Base-by-base conservation (phyloP, 2,797 vertebrate species). In the Poeciliopsis turneri region DNA sequence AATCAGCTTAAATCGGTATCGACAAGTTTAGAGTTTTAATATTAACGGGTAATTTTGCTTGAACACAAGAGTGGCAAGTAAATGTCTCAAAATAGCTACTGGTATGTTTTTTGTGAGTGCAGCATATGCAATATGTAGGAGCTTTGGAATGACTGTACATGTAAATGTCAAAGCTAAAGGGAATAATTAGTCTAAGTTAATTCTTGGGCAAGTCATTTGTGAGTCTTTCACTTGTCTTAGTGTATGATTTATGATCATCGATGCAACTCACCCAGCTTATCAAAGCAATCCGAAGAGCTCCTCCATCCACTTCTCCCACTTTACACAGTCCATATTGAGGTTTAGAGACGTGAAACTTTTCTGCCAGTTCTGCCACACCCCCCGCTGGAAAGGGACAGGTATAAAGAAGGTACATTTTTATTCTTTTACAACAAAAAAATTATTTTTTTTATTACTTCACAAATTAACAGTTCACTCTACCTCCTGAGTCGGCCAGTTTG, bases 401-500 rank as follows among this genome's bases (percentile, higher is more conserved):
- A 47, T 33, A 72, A 69, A 43, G 66, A 69, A 43, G 20, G 53
- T 76, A 59, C 41, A 18, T 18, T 45, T 55, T 39, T 28, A 79
- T 76, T 78, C 4, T 81, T 84, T 81, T 77, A 28, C 11, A 45
- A 45, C 4, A 45, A 25, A n/a, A n/a, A 45, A 45, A 68, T n/a
- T 18, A 11, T 25, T 41, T 2, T 69, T 30, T 68, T 28, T 70
- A 69, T 28, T 13, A 51, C 5, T 18, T 55, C 36, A 79, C 20
- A 79, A 77, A 66, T 28, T 76, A 49, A 74, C 23, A 73, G 20
- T 75, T 16, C 1, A 61, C 45, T 86, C 91, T 92, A 96, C 96
- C 95, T 95, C 96, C 96, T 47, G 95, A 96, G 90, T 96, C 95
- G 13, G 94, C 92, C 78, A 96, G 95, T 93, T 95, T 96, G 75